Evolutionary conservation across 2,113 vertebrate genomes (phyloP).

Genomic region (Rhea americana): DNA sequence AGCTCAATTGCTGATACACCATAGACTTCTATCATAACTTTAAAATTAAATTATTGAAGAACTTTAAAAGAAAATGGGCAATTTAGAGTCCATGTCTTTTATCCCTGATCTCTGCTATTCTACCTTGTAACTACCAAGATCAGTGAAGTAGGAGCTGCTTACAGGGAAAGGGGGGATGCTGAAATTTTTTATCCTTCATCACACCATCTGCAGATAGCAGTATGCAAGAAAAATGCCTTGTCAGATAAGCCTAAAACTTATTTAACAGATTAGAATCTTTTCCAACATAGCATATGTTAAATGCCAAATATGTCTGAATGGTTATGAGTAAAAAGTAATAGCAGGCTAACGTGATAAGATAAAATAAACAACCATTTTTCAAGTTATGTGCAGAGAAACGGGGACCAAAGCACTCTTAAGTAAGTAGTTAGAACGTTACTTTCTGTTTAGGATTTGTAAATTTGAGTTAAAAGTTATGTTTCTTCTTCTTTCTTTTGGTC

Average conservation of each 20-base stretch:
- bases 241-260: conserved; percentile 66
- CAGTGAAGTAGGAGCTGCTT: neutral
- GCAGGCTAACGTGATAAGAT: conserved; percentile 49
- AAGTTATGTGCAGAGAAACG: neutral
- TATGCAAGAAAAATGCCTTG: conserved; percentile 59
- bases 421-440: neutral
- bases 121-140: neutral
- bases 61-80: neutral
- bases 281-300: conserved; percentile 50
- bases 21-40: neutral
- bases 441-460: neutral
- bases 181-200: conserved; percentile 23
- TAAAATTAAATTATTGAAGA: neutral
- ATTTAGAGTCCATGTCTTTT: neutral
- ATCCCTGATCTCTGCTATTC: neutral
- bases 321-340: conserved; percentile 54
- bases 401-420: neutral
- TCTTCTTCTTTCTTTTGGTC: neutral
- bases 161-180: neutral
- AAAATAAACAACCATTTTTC: conserved; percentile 62
- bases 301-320: conserved; percentile 43
- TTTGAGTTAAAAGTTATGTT: neutral
- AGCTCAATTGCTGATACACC: neutral
- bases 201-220: conserved; percentile 42
- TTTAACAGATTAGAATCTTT: conserved; percentile 69